Evolutionary conservation across 2,113 vertebrate genomes (phyloP), one percentile per base, ranked within the genome.

Genomic region (Bufo bufo): DNA sequence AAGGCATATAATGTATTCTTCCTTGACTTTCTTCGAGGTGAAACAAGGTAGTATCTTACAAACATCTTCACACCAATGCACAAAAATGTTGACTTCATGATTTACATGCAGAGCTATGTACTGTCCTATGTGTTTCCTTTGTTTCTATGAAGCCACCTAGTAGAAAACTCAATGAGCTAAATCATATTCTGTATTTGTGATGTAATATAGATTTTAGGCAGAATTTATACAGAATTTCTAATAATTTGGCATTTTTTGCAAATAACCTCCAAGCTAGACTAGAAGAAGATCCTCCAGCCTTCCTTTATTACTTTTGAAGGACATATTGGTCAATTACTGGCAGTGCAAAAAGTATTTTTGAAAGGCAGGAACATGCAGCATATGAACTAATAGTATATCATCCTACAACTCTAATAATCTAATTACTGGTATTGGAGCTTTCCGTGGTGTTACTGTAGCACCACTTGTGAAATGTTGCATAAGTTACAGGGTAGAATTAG

Each of bases 1-100:
- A 69, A 33, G 65, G 65, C 66, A 71, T 71, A 71, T 43, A 71
- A 71, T 43, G 19, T 71, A 43, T 69, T 69, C 65, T 69, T 69
- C 65, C n/a, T n/a, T 69, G 65, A 69, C 65, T 23, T 65, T 71
- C 66, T 14, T 71, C 23, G 14, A 23, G 33, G 3, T 23, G 12
- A 71, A 71, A 71, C 66, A 71, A 71, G 23, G 23, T 3, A 8
- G 66, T 12, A 14, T 71, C n/a, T 71, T 71, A 33, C 33, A 71
- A 71, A 71, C 14, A 23, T 47, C 71, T 74, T 17, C 8, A 74
- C 43, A 6, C 6, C 43, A 47, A 74, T 47, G 47, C 47, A 45
- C 13, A 45, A 74, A 47, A 74, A 17, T 65, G 61, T 20, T 65
- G 61, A 65, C n/a, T 47, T 47, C 14, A 47, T 47, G 33, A 47